These are phyloP conservation scores for Carpatolechia fugitivella DNA, from an alignment of 2,888 invertebrate species.

Conservation along the genomic window DNA sequence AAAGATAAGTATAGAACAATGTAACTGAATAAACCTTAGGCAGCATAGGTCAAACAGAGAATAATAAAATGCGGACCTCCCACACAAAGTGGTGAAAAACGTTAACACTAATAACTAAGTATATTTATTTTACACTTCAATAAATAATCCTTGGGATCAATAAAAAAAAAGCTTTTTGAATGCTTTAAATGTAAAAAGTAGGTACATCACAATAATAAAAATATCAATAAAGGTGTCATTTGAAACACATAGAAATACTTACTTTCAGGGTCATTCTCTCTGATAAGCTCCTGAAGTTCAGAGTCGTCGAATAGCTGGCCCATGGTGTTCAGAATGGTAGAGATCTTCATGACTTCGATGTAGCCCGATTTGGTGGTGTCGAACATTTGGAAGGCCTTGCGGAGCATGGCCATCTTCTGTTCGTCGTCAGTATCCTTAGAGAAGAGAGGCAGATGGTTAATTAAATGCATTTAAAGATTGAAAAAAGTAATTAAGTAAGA, in stretches of 20 bases:
- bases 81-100: too few relatives aligned
- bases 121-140: too few relatives aligned
- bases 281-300: constrained; percentile 92
- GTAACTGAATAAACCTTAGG: too few relatives aligned
- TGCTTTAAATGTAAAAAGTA: too few relatives aligned
- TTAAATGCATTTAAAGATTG: neutral
- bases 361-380: constrained; percentile 95
- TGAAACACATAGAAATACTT: constrained; percentile 28
- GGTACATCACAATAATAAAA: too few relatives aligned
- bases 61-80: too few relatives aligned
- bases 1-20: too few relatives aligned
- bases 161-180: too few relatives aligned
- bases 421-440: constrained; percentile 82
- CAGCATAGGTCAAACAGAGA: too few relatives aligned
- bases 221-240: too few relatives aligned
- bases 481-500: neutral
- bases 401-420: constrained; percentile 93
- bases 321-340: constrained; percentile 96
- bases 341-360: constrained; percentile 94
- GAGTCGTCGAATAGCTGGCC: constrained; percentile 96
- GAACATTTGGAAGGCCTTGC: constrained; percentile 98
- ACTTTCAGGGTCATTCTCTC: constrained; percentile 94
- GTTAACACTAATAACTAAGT: too few relatives aligned
- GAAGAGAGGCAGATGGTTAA: neutral
- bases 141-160: too few relatives aligned